Evolutionary conservation across 1,140 invertebrate genomes (phyloP).

Genomic region (Prorops nasuta): DNA sequence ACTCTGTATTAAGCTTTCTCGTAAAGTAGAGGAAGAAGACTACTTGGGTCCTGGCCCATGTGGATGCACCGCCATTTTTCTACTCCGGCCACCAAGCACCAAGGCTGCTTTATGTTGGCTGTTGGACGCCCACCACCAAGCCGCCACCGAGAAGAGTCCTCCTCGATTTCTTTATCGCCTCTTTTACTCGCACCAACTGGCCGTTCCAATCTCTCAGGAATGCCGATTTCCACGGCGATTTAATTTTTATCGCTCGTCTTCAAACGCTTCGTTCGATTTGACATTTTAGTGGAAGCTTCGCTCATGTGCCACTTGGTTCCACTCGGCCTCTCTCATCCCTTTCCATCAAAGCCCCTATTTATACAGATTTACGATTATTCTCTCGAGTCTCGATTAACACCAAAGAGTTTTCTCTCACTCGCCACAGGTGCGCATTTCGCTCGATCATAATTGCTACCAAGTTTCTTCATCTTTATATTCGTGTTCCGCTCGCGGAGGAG

Average conservation of each 20-base stretch:
- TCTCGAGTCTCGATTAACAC: no score
- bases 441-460: not conserved
- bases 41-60: not conserved
- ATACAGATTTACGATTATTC: not conserved
- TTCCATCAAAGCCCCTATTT: not conserved
- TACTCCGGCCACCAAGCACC: not conserved
- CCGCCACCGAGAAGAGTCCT: conserved; percentile 3
- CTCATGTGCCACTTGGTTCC: no score
- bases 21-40: conserved; percentile 19
- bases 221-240: no score
- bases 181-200: conserved; percentile 10
- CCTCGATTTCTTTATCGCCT: conserved; percentile 15
- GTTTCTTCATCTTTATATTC: no score
- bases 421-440: not conserved
- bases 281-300: no score
- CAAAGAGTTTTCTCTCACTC: no score
- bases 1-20: conserved; percentile 30
- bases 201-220: no score
- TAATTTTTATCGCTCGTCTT: no score
- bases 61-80: conserved; percentile 1
- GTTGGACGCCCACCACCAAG: conserved; percentile 20
- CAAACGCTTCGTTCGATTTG: no score
- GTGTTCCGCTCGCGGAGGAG: conserved; percentile 8
- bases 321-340: not conserved
- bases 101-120: conserved; percentile 26